Evolutionary conservation across 2,113 vertebrate genomes (phyloP).

Genomic region (Raphicerus campestris): DNA sequence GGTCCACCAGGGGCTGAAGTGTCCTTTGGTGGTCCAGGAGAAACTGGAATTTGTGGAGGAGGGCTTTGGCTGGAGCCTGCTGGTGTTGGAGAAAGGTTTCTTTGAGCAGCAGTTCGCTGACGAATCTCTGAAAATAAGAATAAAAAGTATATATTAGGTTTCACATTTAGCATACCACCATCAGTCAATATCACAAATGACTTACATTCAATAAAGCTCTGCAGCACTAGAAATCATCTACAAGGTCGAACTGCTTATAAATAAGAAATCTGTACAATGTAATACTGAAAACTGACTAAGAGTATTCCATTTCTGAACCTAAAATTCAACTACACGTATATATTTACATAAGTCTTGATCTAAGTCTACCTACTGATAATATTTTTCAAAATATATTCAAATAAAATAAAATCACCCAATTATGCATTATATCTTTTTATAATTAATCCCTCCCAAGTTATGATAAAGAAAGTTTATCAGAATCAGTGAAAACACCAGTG

Average conservation of each 20-base stretch:
- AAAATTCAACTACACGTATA: neutral
- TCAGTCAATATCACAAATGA: conserved; percentile 44
- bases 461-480: neutral
- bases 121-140: conserved; percentile 88
- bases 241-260: conserved; percentile 16
- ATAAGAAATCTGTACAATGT: conserved; percentile 12
- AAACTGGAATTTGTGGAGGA: conserved; percentile 76
- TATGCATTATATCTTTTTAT: neutral
- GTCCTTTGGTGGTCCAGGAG: conserved; percentile 83
- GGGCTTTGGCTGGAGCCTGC: conserved; percentile 75
- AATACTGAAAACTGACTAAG: conserved; percentile 13
- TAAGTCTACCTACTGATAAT: neutral
- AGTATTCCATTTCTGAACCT: neutral
- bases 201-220: conserved; percentile 36
- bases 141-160: conserved; percentile 37
- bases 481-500: conserved; percentile 44
- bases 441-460: conserved; percentile 17
- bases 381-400: conserved; percentile 50
- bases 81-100: conserved; percentile 78
- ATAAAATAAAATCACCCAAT: conserved; percentile 21
- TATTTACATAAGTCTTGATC: neutral
- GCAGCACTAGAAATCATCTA: neutral
- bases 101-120: conserved; percentile 89
- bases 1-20: conserved; percentile 89
- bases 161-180: conserved; percentile 52